These are phyloP conservation scores for Microchrysa polita DNA, from an alignment of 2,888 invertebrate species.

Conservation along the genomic window DNA sequence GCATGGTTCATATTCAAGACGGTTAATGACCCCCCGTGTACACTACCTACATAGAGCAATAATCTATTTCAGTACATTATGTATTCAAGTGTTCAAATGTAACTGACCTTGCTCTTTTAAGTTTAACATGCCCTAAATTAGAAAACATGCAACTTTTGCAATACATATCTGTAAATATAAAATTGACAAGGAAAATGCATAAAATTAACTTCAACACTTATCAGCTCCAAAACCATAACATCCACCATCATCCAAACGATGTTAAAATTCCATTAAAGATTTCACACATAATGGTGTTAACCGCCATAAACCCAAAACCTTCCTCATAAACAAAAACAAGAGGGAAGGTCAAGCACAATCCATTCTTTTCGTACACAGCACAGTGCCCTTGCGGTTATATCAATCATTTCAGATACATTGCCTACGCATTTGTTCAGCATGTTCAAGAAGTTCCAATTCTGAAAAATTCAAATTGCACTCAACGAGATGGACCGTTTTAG, in stretches of 20 bases:
- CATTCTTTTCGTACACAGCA: no score
- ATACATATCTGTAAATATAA: neutral
- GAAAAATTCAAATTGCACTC: neutral
- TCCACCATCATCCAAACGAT: neutral
- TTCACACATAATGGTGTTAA: no score
- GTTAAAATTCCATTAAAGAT: neutral
- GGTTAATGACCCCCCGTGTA: no score
- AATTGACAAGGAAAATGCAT: neutral
- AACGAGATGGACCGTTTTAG: neutral
- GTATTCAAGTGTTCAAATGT: no score
- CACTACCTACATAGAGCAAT: no score
- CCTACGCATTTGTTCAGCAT: neutral
- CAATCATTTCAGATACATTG: constrained; percentile 12
- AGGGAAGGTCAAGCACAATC: constrained; percentile 30
- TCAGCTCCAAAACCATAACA: neutral
- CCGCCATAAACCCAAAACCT: neutral
- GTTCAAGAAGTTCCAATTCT: neutral
- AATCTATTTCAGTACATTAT: no score
- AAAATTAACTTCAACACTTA: neutral
- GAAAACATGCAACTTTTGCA: no score
- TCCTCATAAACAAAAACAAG: constrained; percentile 28
- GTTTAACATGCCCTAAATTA: no score
- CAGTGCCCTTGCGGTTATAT: constrained; percentile 14
- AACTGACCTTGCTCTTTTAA: no score
- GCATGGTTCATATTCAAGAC: no score